Evolutionary conservation across 2,797 vertebrate species (phyloP), one percentile per base, ranked within the genome.

Genomic region (Australoheros facetus): DNA sequence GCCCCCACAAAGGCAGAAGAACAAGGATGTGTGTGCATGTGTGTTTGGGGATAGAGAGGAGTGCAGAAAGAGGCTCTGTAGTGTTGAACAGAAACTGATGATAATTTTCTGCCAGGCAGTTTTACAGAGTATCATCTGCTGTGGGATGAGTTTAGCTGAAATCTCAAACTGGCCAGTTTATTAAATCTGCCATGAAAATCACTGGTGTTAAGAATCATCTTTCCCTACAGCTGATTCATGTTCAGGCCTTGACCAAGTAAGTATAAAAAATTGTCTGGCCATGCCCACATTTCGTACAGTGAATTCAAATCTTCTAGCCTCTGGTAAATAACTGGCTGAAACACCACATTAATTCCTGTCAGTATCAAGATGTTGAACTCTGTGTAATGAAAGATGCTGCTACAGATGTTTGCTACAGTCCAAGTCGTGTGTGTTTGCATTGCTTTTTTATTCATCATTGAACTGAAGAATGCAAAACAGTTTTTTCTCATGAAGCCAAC

Each of bases 171-270:
- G 60, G 55, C 1, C 60, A 69, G 37, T 48, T 56, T 19, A 77
- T 77, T 77, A 69, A 32, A 34, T 77, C 37, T 56, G 51, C 74
- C 23, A 56, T 76, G 14, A 69, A 56, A 77, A 23, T 69, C 60
- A 30, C 4, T 58, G 71, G 26, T 16, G 71, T 32, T 73, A 48
- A n/a, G 42, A 69, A 58, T 73, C 39, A 1, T 73, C 26, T 4
- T 19, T 19, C 26, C 34, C 53, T 32, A 13, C 19, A 69, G 64
- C 53, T 32, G 37, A 77, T 69, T 77, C 23, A 34, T 48, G 26
- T 69, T 23, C 19, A 21, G 56, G 26, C 7, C 26, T 48, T 73
- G 71, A 45, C 54, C 54, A 72, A 56, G 21, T 37, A 0, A 42
- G 32, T 23, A 71, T 71, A 56, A 37, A 56, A 37, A 23, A 72